phyloP scores from a whole-genome alignment of 1,140 invertebrate species.

The Cotesia vestalis region DNA sequence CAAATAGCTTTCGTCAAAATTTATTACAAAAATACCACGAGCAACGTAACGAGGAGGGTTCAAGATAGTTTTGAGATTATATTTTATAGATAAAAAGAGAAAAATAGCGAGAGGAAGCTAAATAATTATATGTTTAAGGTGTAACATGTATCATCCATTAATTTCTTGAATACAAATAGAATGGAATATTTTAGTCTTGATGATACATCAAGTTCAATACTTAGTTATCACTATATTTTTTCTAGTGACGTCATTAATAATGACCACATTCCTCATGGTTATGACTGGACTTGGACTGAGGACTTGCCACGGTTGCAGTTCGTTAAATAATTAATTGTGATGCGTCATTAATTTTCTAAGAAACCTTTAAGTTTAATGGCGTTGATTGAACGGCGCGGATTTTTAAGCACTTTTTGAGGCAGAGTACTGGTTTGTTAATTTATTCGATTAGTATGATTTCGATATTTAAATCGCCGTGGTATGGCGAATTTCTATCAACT shows the following conservation, averaged over 20 bases:
- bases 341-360: conserved; percentile 12
- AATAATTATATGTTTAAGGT: too few species aligned
- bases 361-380: neutral
- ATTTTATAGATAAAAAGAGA: too few species aligned
- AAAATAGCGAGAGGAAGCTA: too few species aligned
- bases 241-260: neutral
- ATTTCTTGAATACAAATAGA: neutral
- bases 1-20: neutral
- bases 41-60: too few species aligned
- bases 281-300: neutral
- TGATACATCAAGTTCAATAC: neutral
- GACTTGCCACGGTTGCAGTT: neutral
- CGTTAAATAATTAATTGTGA: conserved; percentile 6
- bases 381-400: neutral
- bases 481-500: too few species aligned
- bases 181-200: neutral
- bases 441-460: neutral
- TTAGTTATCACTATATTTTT: neutral
- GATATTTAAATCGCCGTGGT: too few species aligned
- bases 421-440: neutral
- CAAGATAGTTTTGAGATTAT: too few species aligned
- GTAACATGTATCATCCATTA: too few species aligned
- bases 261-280: neutral
- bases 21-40: too few species aligned
- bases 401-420: neutral